Percentiles rank a stretch among this genome's conserved stretches.
These are phyloP conservation scores for Calcarius lapponicus DNA, from an alignment of 2,797 vertebrate genomes.

Conservation along the genomic window DNA sequence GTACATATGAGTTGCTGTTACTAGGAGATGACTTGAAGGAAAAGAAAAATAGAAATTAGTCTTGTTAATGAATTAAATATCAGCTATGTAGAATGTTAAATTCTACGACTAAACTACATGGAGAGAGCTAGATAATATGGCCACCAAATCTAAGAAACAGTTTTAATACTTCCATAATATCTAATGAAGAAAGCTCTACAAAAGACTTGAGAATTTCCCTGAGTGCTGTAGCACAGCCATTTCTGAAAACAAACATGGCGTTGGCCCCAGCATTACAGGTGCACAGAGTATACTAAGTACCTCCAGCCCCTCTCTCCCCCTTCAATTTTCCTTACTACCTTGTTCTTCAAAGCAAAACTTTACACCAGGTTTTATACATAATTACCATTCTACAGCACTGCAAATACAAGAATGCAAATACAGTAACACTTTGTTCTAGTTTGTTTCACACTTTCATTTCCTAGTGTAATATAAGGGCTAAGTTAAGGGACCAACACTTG, in stretches of 20 bases:
- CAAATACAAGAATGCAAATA: background rate
- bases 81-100: background rate
- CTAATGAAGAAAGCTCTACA: background rate
- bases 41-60: background rate
- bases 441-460: background rate
- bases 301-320: background rate
- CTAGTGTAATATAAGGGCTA: background rate
- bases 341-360: background rate
- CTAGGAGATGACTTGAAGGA: conserved; percentile 86
- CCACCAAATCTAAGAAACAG: background rate
- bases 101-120: background rate
- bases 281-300: background rate
- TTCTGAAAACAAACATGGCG: background rate
- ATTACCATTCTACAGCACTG: background rate
- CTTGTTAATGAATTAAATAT: background rate
- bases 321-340: background rate
- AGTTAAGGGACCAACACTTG: background rate
- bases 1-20: conserved; percentile 98
- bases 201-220: background rate
- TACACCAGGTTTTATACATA: background rate
- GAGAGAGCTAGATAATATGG: background rate
- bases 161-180: background rate
- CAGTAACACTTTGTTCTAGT: background rate
- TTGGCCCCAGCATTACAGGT: background rate
- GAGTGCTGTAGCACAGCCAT: background rate